Base-by-base conservation (phyloP, 2,888 invertebrate genomes). In the Villa cingulata region DNA sequence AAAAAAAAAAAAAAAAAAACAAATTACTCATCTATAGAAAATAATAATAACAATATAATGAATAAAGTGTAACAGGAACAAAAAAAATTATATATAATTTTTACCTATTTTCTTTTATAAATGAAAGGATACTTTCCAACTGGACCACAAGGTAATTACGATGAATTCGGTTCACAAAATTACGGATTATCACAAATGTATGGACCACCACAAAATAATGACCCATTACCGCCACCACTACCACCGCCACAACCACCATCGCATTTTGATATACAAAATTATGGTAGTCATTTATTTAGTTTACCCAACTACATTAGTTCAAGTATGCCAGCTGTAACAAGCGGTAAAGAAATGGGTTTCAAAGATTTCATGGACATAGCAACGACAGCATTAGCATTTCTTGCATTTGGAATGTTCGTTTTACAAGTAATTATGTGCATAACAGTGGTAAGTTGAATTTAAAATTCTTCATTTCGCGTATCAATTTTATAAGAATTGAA, bases 351-450 rank as follows among this genome's bases (percentile, higher is more conserved):
- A 15, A 16, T 50, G 16, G 50, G 45, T 17, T 44, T 50, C 7
- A 50, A 50, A 15, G 83, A 87, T 56, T 74, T 88, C 37, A 84
- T 86, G 56, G 86, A 88, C 51, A 79, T 87, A 50, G 85, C 86
- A 0, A 70, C 87, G 20, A 87, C 87, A 1, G 86, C 86, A 1
- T 72, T 88, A 36, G 87, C 87, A 0, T 87, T 83, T 59, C 64
- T 87, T 12, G 83, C 86, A 0, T 88, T 88, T 57, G 85, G 84
- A 29, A 77, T 86, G 72, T 88, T 88, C 57, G 72, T 84, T 15
- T 72, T 87, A 41, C 86, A 88, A 63, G 77, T 87, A 15, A 72
- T 86, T 10, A 81, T 87, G 80, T 83, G 83, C 59, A 79, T 84
- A 17, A 66, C 67, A n/a, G 64, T 66, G 66, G 68, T 68, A 61